Percentiles rank a stretch among this genome's conserved stretches.
These are phyloP conservation scores for Slavum lentiscoides DNA, from an alignment of 2,888 invertebrate genomes.

Conservation along the genomic window DNA sequence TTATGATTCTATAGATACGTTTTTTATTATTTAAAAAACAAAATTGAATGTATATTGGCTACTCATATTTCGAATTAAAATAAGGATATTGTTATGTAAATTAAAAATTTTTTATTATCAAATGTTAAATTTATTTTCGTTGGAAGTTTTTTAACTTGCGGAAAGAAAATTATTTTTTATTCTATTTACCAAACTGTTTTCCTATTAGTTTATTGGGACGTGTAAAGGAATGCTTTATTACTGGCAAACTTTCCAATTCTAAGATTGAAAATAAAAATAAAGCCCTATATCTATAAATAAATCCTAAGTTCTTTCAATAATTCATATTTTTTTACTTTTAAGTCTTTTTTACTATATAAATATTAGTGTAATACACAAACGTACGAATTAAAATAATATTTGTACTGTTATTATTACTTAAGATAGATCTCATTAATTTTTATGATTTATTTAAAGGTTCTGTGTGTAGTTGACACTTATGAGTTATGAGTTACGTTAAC, in stretches of 20 bases:
- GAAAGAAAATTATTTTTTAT: not conserved
- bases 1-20: no score
- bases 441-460: not conserved
- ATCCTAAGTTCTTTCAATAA: not conserved
- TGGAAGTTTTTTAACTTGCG: no score
- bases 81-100: no score
- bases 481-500: not conserved
- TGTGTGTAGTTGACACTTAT: not conserved
- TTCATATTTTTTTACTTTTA: not conserved
- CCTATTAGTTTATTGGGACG: not conserved
- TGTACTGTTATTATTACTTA: not conserved
- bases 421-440: not conserved
- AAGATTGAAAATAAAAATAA: slow-evolving; percentile 5
- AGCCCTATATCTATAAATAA: not conserved
- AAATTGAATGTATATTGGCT: no score
- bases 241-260: slow-evolving; percentile 15
- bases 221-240: slow-evolving; percentile 11
- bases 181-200: not conserved
- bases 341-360: no score
- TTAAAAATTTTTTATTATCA: no score
- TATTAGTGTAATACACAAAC: no score
- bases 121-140: no score
- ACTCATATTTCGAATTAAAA: no score
- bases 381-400: no score
- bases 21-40: no score